Evolutionary conservation across 2,113 vertebrate genomes (phyloP).

Genomic region (Indri indri): DNA sequence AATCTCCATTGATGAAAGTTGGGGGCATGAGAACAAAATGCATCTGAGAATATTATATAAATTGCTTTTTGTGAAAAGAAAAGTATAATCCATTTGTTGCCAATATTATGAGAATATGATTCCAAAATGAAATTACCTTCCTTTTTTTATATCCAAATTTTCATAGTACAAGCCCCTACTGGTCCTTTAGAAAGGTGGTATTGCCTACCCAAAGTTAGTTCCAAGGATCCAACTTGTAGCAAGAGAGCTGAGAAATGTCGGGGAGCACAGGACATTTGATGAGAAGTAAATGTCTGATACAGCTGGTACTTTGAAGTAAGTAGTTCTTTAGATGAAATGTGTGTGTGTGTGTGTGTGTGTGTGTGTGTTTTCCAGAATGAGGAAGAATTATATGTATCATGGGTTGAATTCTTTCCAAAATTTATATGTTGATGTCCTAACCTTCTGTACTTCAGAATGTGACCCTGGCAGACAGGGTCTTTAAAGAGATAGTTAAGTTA

Average conservation of each 20-base stretch:
- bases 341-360: too few species aligned
- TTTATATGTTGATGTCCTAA: background rate
- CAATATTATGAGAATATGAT: background rate
- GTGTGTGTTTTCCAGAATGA: background rate
- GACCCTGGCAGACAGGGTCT: background rate
- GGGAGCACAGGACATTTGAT: background rate
- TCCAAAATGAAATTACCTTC: conserved; percentile 10
- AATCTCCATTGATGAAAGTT: background rate
- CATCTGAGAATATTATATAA: background rate
- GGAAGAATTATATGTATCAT: background rate
- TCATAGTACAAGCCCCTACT: background rate
- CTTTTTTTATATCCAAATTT: background rate
- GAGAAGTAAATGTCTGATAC: background rate
- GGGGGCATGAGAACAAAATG: background rate
- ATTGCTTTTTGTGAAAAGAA: background rate
- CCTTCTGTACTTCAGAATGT: background rate
- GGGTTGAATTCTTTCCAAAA: background rate
- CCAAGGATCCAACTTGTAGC: background rate
- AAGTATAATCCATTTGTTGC: background rate
- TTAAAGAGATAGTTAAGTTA: background rate
- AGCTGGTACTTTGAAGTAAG: background rate
- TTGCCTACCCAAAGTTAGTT: background rate
- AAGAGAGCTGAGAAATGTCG: background rate
- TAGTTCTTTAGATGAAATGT: background rate
- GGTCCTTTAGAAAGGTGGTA: background rate